phyloP scores from a whole-genome alignment of 2,888 invertebrate species.

The Callimorpha dominula region DNA sequence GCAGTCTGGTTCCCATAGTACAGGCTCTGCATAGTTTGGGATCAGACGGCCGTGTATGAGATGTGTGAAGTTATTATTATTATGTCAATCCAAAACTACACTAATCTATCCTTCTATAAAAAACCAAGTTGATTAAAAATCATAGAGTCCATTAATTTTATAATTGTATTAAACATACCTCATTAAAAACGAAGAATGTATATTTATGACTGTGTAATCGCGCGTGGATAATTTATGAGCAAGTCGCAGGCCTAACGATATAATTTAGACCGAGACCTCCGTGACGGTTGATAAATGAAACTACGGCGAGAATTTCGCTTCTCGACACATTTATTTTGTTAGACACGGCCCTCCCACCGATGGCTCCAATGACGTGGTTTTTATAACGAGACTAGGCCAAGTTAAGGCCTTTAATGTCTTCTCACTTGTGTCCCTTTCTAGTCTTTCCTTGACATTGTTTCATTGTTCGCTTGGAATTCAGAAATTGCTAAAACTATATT shows the following conservation, averaged over 20 bases:
- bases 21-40: too few species aligned
- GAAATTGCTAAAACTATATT: background rate
- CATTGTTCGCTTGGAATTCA: background rate
- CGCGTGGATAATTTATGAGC: constrained; percentile 41
- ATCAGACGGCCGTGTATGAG: too few species aligned
- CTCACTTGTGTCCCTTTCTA: background rate
- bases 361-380: constrained; percentile 22
- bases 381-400: constrained; percentile 21
- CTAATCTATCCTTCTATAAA: too few species aligned
- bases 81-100: too few species aligned
- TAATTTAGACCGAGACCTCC: constrained; percentile 43
- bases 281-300: constrained; percentile 49
- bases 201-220: constrained; percentile 36
- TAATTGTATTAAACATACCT: constrained; percentile 11
- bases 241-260: constrained; percentile 43
- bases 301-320: constrained; percentile 39
- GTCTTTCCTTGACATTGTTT: background rate
- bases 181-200: constrained; percentile 19
- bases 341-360: constrained; percentile 18
- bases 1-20: too few species aligned
- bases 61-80: too few species aligned
- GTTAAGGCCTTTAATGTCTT: constrained; percentile 10
- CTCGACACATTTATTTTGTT: constrained; percentile 48
- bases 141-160: background rate
- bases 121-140: background rate